Evolutionary conservation across 2,888 invertebrate genomes (phyloP), one percentile per base, ranked within the genome.

Genomic region (Hydrotaea diabolus): DNA sequence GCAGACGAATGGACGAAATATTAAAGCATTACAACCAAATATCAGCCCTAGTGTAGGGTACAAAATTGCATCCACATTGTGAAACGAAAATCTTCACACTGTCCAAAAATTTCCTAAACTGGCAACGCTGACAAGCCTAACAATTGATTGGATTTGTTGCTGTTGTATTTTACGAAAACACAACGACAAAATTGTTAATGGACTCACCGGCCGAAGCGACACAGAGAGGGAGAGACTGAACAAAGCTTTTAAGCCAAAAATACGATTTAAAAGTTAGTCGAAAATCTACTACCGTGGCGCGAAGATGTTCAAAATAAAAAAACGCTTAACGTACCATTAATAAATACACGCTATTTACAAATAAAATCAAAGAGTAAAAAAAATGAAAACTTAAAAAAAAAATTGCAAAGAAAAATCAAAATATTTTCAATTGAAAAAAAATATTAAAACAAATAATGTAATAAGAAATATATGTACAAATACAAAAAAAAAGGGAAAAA

Each of bases 211-310:
- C n/a, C 21, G 57, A 4, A 31, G 3, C 7, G 26, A 11, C 26
- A 2, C 21, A 21, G 21, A 57, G 57, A 57, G 57, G n/a, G n/a
- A n/a, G n/a, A n/a, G n/a, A n/a, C 7, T 15, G 26, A 13, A n/a
- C 15, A 82, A 80, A 82, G 85, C 82, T 85, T 85, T 31, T 82
- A 77, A 85, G 81, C 81, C 78, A 78, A 86, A 86, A 72, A 39
- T 57, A 21, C 43, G 19, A 64, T 26, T 73, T 59, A 80, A 80
- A 81, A 77, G 79, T 82, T 86, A 87, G 87, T 87, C 73, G 83
- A 83, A 83, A 85, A 74, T 75, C 71, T 83, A 69, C 69, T 23
- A 86, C 75, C 86, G 87, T 66, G 86, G 77, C 82, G 86, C 78
- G 86, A 86, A 84, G 86, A 86, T 85, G 86, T 85, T 78, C 77